Evolutionary conservation across 2,113 vertebrate genomes (phyloP).

Genomic region (Neolamprologus ventralis): DNA sequence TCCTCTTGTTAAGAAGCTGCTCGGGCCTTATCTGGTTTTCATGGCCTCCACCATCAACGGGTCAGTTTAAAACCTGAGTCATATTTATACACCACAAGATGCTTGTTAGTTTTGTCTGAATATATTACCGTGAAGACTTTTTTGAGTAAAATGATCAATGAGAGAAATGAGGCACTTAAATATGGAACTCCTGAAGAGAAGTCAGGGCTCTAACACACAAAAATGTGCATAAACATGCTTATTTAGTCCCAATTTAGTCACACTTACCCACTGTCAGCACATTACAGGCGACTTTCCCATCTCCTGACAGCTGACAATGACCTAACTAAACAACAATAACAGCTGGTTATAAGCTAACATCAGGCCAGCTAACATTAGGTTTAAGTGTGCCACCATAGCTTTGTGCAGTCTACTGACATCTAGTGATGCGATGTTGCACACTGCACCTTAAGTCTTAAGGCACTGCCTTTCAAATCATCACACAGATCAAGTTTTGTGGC

Average conservation of each 20-base stretch:
- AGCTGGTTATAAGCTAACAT: not conserved
- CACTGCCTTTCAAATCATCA: not conserved
- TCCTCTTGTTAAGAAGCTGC: slow-evolving; percentile 87
- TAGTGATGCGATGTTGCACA: not conserved
- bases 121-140: not conserved
- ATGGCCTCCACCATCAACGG: slow-evolving; percentile 98
- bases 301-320: not conserved
- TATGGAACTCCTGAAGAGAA: not conserved
- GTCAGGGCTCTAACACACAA: not conserved
- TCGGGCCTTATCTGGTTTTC: slow-evolving; percentile 95
- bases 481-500: not conserved
- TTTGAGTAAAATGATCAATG: not conserved
- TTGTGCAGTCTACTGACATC: not conserved
- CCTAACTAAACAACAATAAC: not conserved
- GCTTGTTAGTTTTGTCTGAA: not conserved
- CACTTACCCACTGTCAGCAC: not conserved
- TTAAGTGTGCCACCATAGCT: not conserved
- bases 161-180: not conserved
- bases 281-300: accelerated
- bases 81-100: not conserved
- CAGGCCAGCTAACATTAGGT: not conserved
- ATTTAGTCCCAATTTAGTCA: not conserved
- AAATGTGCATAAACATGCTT: not conserved
- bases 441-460: not conserved
- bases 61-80: slow-evolving; percentile 51